A percentile compares a stretch with the other conserved stretches of the same genome.
Evolutionary conservation across 35 echinoderm and acorn worm genomes (phyloP).

Genomic region (Apostichopus parvimensis): DNA sequence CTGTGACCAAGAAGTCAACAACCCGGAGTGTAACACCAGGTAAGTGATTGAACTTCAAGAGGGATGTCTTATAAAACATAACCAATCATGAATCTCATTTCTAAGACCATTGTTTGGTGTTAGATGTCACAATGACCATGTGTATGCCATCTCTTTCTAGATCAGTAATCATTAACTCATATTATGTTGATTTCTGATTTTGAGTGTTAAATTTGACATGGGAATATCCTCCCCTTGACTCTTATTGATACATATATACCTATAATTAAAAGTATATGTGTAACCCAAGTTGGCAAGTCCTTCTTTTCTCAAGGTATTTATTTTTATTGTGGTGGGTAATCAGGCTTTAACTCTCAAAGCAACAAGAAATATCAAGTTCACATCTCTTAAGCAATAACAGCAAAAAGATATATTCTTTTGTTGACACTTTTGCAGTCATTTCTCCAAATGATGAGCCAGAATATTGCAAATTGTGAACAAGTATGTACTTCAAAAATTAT

Average conservation of each 20-base stretch:
- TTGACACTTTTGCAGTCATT: no score
- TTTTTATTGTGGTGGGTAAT: no score
- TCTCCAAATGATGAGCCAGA: no score
- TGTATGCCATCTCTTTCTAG: no score
- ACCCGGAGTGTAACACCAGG: slow-evolving; percentile 69
- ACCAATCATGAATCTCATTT: background rate
- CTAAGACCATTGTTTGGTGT: background rate
- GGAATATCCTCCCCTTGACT: background rate
- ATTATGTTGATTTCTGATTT: background rate
- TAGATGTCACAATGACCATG: background rate
- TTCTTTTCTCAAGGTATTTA: no score
- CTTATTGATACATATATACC: background rate
- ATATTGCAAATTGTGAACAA: no score
- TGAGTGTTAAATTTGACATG: background rate
- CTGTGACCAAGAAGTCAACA: slow-evolving; percentile 63
- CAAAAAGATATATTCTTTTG: no score
- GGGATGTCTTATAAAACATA: background rate
- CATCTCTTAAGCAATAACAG: no score
- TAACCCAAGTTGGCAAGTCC: background rate
- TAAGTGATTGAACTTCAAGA: slow-evolving; percentile 14
- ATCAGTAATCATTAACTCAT: no score
- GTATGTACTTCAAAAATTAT: no score
- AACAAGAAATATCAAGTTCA: no score
- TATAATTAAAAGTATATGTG: background rate
- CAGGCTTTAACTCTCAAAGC: no score